Evolutionary conservation across 2,113 vertebrate genomes (phyloP).

Genomic region (Lepus europaeus): DNA sequence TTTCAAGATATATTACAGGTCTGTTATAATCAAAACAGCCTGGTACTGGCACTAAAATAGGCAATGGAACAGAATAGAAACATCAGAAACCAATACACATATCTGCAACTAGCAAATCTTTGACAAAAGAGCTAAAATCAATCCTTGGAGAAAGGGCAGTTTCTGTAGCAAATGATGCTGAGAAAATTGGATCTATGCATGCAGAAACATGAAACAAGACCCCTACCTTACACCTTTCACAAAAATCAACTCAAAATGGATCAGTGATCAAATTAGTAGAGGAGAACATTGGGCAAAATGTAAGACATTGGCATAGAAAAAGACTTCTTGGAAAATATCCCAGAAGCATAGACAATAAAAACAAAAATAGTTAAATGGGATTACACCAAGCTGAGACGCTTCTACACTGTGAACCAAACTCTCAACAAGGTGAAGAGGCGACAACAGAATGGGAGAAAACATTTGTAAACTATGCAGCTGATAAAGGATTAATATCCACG

Average conservation of each 20-base stretch:
- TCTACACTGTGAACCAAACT: too few relatives aligned
- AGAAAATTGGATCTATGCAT: background rate
- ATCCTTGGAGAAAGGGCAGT: background rate
- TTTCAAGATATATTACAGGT: background rate
- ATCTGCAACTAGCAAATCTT: background rate
- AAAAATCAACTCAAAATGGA: background rate
- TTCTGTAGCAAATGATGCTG: background rate
- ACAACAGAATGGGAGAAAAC: too few relatives aligned
- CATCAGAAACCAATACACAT: background rate
- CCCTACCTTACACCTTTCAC: background rate
- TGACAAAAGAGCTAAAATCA: background rate
- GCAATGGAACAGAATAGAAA: background rate
- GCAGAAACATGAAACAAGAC: background rate
- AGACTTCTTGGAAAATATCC: too few relatives aligned
- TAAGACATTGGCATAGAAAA: too few relatives aligned
- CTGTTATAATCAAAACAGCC: background rate
- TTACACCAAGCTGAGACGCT: background rate
- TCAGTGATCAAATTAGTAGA: background rate
- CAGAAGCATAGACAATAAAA: too few relatives aligned
- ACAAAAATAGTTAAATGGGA: too few relatives aligned
- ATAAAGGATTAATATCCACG: too few relatives aligned
- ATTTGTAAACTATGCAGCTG: too few relatives aligned
- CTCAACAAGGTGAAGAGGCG: too few relatives aligned
- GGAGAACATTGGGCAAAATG: background rate
- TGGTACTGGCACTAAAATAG: background rate